These are phyloP conservation scores for Drymonia ruficornis DNA, from an alignment of 2,888 invertebrate genomes.

Conservation along the genomic window DNA sequence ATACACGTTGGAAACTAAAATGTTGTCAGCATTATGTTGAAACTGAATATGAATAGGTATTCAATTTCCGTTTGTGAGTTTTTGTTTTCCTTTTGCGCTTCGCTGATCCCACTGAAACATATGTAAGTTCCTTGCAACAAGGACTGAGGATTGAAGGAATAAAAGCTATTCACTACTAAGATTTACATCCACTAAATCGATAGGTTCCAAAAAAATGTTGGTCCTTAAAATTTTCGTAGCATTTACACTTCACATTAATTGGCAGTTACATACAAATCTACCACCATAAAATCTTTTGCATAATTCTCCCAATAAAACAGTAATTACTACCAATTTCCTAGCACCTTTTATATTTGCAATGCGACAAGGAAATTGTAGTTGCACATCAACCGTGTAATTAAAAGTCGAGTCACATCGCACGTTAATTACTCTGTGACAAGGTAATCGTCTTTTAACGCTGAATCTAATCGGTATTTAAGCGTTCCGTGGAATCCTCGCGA, in stretches of 20 bases:
- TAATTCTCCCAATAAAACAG: neutral
- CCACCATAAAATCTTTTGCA: too few relatives aligned
- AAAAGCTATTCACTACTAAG: too few relatives aligned
- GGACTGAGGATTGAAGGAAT: too few relatives aligned
- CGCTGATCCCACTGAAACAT: neutral
- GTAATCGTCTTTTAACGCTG: slow-evolving; percentile 37
- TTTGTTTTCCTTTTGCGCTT: neutral
- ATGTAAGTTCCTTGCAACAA: neutral
- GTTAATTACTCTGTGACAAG: slow-evolving; percentile 35
- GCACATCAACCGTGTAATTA: slow-evolving; percentile 21
- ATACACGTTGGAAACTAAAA: too few relatives aligned
- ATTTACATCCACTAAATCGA: too few relatives aligned
- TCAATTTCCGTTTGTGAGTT: neutral
- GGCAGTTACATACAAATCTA: too few relatives aligned
- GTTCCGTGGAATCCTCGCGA: slow-evolving; percentile 27
- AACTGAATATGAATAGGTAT: too few relatives aligned
- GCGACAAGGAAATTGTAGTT: slow-evolving; percentile 10
- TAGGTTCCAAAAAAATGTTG: too few relatives aligned
- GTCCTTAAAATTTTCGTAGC: too few relatives aligned
- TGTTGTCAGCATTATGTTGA: too few relatives aligned
- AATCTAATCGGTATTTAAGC: slow-evolving; percentile 36
- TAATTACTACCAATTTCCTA: neutral
- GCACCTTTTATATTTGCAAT: neutral
- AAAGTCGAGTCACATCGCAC: slow-evolving; percentile 25
- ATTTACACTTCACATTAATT: too few relatives aligned